These are phyloP conservation scores for Cacoxenus indagator DNA, from an alignment of 2,888 invertebrate species.

Conservation along the genomic window DNA sequence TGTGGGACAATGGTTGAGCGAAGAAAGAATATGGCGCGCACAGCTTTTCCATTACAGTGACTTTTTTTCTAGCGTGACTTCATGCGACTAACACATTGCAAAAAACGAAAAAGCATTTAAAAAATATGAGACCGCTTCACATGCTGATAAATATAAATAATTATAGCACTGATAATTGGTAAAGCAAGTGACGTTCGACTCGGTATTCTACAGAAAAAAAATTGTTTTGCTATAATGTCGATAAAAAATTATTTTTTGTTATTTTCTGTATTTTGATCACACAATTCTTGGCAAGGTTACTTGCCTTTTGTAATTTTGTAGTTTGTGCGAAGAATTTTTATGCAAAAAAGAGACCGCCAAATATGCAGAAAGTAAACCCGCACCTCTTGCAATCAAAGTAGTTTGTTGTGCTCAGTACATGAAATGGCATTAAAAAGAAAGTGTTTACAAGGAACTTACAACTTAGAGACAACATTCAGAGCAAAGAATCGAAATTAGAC, in stretches of 20 bases:
- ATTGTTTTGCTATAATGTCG: constrained; percentile 41
- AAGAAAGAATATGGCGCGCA: background rate
- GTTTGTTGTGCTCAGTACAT: too few relatives aligned
- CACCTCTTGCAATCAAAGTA: too few relatives aligned
- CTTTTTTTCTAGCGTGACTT: constrained; percentile 19
- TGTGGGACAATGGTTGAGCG: background rate
- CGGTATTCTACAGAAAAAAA: background rate
- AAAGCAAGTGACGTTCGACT: constrained; percentile 35
- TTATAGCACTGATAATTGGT: constrained; percentile 58
- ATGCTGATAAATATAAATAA: constrained; percentile 57
- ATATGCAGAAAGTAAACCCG: background rate
- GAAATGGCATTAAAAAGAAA: too few relatives aligned
- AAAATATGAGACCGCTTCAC: constrained; percentile 43
- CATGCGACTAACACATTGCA: background rate
- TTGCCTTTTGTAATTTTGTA: constrained; percentile 2
- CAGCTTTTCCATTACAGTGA: constrained; percentile 1
- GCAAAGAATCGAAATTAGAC: too few relatives aligned
- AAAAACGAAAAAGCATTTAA: background rate
- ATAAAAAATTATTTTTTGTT: background rate
- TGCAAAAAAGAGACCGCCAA: constrained; percentile 23
- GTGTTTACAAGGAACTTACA: too few relatives aligned
- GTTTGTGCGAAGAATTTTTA: background rate
- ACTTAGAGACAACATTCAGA: too few relatives aligned
- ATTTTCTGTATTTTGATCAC: constrained; percentile 9
- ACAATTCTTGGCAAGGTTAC: constrained; percentile 17